These are phyloP conservation scores for Portevinia maculata DNA, from an alignment of 2,888 invertebrate genomes.

Conservation along the genomic window DNA sequence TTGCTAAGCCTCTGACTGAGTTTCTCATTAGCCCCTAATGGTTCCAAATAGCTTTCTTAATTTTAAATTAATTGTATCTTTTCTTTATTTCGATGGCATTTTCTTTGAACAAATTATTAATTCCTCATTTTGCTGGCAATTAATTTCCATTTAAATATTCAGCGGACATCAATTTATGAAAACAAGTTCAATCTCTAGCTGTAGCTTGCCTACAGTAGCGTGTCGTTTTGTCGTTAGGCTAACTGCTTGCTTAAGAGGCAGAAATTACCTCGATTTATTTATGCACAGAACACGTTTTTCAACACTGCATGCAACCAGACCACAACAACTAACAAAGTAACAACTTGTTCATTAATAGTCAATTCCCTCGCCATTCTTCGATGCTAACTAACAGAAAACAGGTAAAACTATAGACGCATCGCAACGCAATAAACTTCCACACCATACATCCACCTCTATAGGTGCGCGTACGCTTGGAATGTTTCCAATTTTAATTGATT, in stretches of 20 bases:
- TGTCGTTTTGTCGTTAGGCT: slow-evolving; percentile 35
- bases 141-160: slow-evolving; percentile 25
- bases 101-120: neutral
- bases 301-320: slow-evolving; percentile 47
- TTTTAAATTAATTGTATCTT: too few relatives aligned
- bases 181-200: slow-evolving; percentile 30
- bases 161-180: slow-evolving; percentile 17
- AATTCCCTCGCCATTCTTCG: slow-evolving; percentile 5
- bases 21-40: too few relatives aligned
- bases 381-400: slow-evolving; percentile 1
- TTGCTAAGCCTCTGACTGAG: too few relatives aligned
- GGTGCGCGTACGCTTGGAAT: slow-evolving; percentile 27
- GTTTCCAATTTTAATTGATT: slow-evolving; percentile 47
- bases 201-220: slow-evolving; percentile 14
- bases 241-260: slow-evolving; percentile 33
- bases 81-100: neutral
- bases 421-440: neutral
- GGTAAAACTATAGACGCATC: neutral
- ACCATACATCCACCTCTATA: neutral
- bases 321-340: slow-evolving; percentile 9
- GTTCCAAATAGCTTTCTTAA: too few relatives aligned
- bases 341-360: slow-evolving; percentile 56
- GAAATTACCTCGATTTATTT: slow-evolving; percentile 52
- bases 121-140: slow-evolving; percentile 9
- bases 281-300: slow-evolving; percentile 66